These are phyloP conservation scores for Lysandra coridon DNA, from an alignment of 2,888 invertebrate genomes.

Conservation along the genomic window DNA sequence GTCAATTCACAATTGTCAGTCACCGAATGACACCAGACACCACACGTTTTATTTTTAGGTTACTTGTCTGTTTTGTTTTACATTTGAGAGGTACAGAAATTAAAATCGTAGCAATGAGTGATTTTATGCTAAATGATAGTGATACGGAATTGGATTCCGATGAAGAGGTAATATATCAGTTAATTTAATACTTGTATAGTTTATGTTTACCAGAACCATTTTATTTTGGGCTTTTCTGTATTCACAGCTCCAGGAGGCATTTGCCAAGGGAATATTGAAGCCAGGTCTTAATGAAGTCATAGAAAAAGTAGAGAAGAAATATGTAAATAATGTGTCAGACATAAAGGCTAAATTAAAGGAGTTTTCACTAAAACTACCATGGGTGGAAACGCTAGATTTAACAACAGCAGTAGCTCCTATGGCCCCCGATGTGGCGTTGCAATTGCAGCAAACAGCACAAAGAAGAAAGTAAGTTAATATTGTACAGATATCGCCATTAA, in stretches of 20 bases:
- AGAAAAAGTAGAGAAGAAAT: slow-evolving; percentile 77
- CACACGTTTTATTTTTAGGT: slow-evolving; percentile 33
- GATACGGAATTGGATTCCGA: slow-evolving; percentile 80
- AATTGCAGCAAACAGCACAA: slow-evolving; percentile 87
- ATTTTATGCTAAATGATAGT: slow-evolving; percentile 70
- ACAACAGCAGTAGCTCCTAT: slow-evolving; percentile 88
- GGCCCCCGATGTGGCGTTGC: slow-evolving; percentile 90
- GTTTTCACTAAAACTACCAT: slow-evolving; percentile 86
- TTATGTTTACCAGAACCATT: background rate
- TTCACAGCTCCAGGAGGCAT: slow-evolving; percentile 92
- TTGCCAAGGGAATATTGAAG: slow-evolving; percentile 90
- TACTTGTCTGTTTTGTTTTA: slow-evolving; percentile 13
- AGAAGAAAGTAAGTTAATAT: slow-evolving; percentile 76
- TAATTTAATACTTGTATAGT: background rate
- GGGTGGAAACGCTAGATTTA: slow-evolving; percentile 93
- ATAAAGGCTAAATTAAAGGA: slow-evolving; percentile 86
- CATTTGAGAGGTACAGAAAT: background rate
- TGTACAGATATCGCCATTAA: no score
- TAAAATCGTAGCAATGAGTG: slow-evolving; percentile 53
- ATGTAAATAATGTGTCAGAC: slow-evolving; percentile 86
- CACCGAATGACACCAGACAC: background rate
- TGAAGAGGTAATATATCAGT: slow-evolving; percentile 70
- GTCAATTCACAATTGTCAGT: no score
- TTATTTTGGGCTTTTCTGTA: slow-evolving; percentile 32
- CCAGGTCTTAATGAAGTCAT: slow-evolving; percentile 90